Evolutionary conservation across 2,113 vertebrate genomes (phyloP), one percentile per base, ranked within the genome.

Genomic region (Ictidomys tridecemlineatus): DNA sequence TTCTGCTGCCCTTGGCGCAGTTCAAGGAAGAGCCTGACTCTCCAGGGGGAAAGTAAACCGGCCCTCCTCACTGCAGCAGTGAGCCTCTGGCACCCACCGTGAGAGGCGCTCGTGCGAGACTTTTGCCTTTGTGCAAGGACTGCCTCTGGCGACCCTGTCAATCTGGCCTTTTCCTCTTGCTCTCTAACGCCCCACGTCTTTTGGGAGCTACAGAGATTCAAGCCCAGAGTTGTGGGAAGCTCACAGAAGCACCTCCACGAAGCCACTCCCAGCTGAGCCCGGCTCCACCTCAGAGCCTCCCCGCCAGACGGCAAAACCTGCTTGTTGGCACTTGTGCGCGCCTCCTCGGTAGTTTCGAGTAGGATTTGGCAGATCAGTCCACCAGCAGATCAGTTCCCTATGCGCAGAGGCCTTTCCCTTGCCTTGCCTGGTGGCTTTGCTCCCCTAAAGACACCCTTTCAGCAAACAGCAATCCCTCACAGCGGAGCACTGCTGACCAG

Each of bases 101-200:
- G 86, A 96, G 97, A 94, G 97, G 95, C 93, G 95, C 98, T 96
- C 65, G 18, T 24, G 89, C 9, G 58, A 96, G 89, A 86, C 89
- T 96, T 72, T 87, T 6, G 95, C 79, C 93, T 97, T 98, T 98
- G 98, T 97, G 96, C 72, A 13, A 1, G 28, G 73, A 32, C 93
- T 13, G 95, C 87, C 92, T 96, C 91, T 4, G 67, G 95, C 92
- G 63, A 89, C 58, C 91, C 92, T 20, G 86, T 22, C 83, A 28
- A 83, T 77, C 86, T 17, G 72, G 86, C 48, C 48, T 42, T 73
- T 69, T 94, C 74, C 69, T 61, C 17, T 32, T 0, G 61, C 58
- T 72, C n/a, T 63, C 56, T 61, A 87, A 85, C 53, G 39, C 30
- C 61, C 69, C 2, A 4, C 0, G 28, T 48, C 28, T 58, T 76